Conservation (phyloP, 2,888 invertebrate genomes). For the Ophonus ardosiacus region DNA sequence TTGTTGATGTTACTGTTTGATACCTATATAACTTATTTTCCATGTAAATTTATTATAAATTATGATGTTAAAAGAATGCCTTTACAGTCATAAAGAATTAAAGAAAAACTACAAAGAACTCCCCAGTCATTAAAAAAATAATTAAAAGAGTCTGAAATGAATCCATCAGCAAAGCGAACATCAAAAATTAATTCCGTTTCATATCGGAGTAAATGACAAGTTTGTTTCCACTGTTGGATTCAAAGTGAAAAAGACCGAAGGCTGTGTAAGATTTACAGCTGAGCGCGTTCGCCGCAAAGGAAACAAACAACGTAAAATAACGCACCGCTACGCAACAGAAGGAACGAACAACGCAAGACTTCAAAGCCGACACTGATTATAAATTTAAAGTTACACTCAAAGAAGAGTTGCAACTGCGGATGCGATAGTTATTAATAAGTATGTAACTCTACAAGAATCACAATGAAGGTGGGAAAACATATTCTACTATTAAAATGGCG, state of each 20-base stretch:
- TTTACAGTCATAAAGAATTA: neutral
- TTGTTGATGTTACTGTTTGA: neutral
- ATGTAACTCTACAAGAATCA: neutral
- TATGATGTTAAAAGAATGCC: neutral
- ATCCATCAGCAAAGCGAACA: neutral
- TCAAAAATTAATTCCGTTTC: neutral
- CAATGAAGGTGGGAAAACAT: neutral
- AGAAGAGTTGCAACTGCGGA: conserved; percentile 12
- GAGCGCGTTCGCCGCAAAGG: conserved; percentile 22
- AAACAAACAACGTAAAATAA: conserved; percentile 18
- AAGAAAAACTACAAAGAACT: neutral
- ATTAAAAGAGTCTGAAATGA: neutral
- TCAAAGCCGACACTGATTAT: conserved; percentile 51
- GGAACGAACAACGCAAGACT: conserved; percentile 7
- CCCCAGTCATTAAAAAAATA: neutral
- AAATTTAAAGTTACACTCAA: conserved; percentile 52
- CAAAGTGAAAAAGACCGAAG: conserved; percentile 37
- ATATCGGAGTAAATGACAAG: neutral
- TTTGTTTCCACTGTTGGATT: neutral
- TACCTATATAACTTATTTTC: neutral
- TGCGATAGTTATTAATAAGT: conserved; percentile 14
- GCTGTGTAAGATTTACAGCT: conserved; percentile 39
- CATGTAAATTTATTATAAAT: neutral
- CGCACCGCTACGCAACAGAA: conserved; percentile 23
- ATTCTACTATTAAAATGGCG: neutral